phyloP scores from a whole-genome alignment of 2,888 invertebrate genomes.

The Drosophila tripunctata region DNA sequence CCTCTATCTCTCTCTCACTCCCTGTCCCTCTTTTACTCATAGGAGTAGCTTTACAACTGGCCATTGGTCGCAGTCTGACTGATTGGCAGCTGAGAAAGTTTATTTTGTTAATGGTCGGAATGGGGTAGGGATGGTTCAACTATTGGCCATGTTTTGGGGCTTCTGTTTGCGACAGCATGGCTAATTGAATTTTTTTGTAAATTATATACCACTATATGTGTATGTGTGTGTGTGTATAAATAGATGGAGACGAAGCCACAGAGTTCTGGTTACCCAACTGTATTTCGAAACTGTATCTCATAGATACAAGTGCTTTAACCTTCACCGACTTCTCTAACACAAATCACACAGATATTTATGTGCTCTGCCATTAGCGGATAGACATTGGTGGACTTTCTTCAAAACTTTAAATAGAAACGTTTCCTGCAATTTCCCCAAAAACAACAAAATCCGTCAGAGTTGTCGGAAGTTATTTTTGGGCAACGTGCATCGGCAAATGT shows the following conservation, averaged over 20 bases:
- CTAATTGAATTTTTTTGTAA: constrained; percentile 76
- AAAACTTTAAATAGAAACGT: constrained; percentile 69
- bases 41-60: constrained; percentile 26
- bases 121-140: constrained; percentile 8
- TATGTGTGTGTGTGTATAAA: constrained; percentile 14
- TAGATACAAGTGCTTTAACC: constrained; percentile 22
- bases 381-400: constrained; percentile 17
- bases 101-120: constrained; percentile 58
- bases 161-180: constrained; percentile 72
- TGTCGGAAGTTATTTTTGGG: constrained; percentile 75
- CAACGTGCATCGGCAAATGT: constrained; percentile 73
- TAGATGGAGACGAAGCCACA: constrained; percentile 11
- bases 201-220: constrained; percentile 57
- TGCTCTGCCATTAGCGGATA: constrained; percentile 9
- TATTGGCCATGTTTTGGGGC: constrained; percentile 38
- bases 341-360: constrained; percentile 14
- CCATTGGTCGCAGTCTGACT: constrained; percentile 33
- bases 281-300: constrained; percentile 6
- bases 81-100: constrained; percentile 76
- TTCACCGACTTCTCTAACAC: constrained; percentile 43
- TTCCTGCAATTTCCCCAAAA: constrained; percentile 71
- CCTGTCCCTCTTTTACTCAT: background rate
- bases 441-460: constrained; percentile 60
- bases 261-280: background rate
- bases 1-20: background rate